These are phyloP conservation scores for Platyrinchus mystaceus DNA, from an alignment of 2,797 vertebrate species.

Conservation along the genomic window DNA sequence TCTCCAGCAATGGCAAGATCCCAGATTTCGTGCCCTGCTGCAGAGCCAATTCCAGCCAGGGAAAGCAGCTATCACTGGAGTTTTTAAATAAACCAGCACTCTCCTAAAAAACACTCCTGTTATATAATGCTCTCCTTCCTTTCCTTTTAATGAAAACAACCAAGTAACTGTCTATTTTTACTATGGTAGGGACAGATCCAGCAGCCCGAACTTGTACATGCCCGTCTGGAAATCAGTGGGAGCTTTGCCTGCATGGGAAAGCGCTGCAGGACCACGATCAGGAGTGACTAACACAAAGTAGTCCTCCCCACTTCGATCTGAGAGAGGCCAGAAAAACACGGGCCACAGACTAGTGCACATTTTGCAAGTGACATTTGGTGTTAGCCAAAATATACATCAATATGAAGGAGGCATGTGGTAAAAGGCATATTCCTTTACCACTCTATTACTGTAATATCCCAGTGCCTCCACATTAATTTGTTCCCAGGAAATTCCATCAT, in stretches of 20 bases:
- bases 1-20: slow-evolving; percentile 52
- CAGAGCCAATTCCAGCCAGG: slow-evolving; percentile 1
- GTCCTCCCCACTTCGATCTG: background rate
- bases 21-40: slow-evolving; percentile 33
- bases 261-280: background rate
- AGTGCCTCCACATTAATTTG: slow-evolving; percentile 35
- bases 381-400: slow-evolving; percentile 41
- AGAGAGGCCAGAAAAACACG: background rate
- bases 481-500: slow-evolving; percentile 62
- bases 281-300: background rate
- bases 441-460: slow-evolving; percentile 2
- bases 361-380: background rate
- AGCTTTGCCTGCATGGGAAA: slow-evolving; percentile 11
- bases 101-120: background rate
- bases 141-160: slow-evolving; percentile 41
- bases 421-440: slow-evolving; percentile 27
- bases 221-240: background rate
- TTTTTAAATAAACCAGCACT: slow-evolving; percentile 26
- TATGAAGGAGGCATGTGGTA: background rate
- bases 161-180: slow-evolving; percentile 39
- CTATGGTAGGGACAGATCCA: background rate
- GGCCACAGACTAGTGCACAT: background rate
- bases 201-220: background rate
- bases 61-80: slow-evolving; percentile 34
- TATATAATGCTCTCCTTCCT: slow-evolving; percentile 41